Evolutionary conservation across 2,888 invertebrate species (phyloP).

Genomic region (Parnassius apollo): DNA sequence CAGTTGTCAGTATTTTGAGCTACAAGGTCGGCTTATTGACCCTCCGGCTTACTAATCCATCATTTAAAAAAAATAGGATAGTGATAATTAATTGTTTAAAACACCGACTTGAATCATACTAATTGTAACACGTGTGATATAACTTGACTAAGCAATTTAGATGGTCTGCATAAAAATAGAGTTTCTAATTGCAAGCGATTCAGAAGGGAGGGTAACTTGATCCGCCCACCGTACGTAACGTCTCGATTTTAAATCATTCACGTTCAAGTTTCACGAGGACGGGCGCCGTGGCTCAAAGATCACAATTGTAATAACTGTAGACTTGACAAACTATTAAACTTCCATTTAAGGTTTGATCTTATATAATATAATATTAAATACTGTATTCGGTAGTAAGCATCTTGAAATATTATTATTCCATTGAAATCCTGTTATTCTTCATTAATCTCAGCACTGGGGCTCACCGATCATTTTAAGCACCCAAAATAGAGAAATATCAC

Average conservation of each 20-base stretch:
- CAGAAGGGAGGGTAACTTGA: conserved; percentile 26
- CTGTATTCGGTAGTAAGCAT: too few relatives aligned
- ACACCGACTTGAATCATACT: too few relatives aligned
- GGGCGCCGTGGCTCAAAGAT: conserved; percentile 37
- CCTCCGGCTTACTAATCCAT: too few relatives aligned
- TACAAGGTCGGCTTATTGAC: too few relatives aligned
- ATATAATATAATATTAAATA: not conserved
- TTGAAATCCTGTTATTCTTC: too few relatives aligned
- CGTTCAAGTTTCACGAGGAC: conserved; percentile 42
- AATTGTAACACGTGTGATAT: not conserved
- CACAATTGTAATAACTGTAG: conserved; percentile 32
- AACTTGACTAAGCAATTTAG: not conserved
- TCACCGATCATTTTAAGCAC: too few relatives aligned
- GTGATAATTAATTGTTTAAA: too few relatives aligned
- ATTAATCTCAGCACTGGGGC: too few relatives aligned
- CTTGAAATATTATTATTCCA: too few relatives aligned
- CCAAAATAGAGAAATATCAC: too few relatives aligned
- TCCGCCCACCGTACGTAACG: conserved; percentile 34
- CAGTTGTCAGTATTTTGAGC: too few relatives aligned
- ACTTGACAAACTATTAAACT: conserved; percentile 3
- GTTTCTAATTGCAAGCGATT: not conserved
- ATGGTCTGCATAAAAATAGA: not conserved
- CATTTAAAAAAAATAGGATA: too few relatives aligned
- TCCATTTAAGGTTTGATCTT: not conserved
- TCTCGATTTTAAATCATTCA: conserved; percentile 51